Evolutionary conservation across 2,113 vertebrate genomes (phyloP), one percentile per base, ranked within the genome.

Genomic region (Oxyruncus cristatus): DNA sequence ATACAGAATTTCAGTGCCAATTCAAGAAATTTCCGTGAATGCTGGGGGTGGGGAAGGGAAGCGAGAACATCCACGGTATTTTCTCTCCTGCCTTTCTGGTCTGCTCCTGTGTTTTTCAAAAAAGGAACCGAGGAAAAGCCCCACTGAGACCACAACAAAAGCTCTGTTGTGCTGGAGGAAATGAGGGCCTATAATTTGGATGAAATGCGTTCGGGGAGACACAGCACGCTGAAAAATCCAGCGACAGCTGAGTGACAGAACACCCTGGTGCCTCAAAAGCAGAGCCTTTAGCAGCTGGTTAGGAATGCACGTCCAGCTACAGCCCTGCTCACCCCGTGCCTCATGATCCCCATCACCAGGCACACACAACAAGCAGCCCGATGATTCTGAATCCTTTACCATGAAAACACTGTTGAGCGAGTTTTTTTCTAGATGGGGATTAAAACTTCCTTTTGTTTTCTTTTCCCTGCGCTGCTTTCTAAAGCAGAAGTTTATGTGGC

Each of bases 141-240:
- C 91, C 88, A 96, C 92, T 94, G 92, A 96, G 85, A 86, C 37
- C 52, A 72, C 88, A 94, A 95, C 92, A 97, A 96, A 97, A 96
- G 90, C 88, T 84, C 92, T 95, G 85, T 87, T 96, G 93, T 95
- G 92, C 9, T 68, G 76, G 93, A 96, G 92, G 95, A 97, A 97
- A 96, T 80, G 82, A 89, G 73, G 76, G 90, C 73, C 95, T 84
- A 67, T 87, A 90, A 95, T 77, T 92, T 65, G 94, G 94, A 96
- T 93, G 71, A 94, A 94, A 88, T 8, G 16, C 0, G 7, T 65
- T 75, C 52, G 72, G 61, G 61, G 80, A 92, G 95, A 93, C 26
- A 4, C 62, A 12, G 90, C 78, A 75, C 1, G 46, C 52, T 73
- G 88, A 87, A 81, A 90, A 89, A 78, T 89, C 68, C 76, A 87